Evolutionary conservation across 2,113 vertebrate genomes (phyloP).

Genomic region (Rhinolophus sinicus): DNA sequence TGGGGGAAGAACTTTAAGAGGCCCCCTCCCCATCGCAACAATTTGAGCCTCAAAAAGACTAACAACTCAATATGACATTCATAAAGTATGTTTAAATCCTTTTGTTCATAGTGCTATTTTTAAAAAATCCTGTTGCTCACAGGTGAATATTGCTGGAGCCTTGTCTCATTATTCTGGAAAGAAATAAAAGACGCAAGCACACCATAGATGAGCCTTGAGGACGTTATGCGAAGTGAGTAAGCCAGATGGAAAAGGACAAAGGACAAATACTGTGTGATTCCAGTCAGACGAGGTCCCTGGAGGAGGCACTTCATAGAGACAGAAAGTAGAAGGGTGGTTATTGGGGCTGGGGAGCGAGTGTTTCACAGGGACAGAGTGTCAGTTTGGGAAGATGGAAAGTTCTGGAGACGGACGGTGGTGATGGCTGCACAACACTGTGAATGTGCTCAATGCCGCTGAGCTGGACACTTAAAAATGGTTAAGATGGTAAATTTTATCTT

Average conservation of each 20-base stretch:
- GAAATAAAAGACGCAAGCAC: neutral
- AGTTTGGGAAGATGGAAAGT: neutral
- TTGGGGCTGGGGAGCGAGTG: no score
- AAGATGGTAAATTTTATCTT: neutral
- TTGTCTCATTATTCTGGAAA: neutral
- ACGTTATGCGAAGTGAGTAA: neutral
- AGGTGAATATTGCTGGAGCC: no score
- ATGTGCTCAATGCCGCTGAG: neutral
- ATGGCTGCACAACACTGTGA: neutral
- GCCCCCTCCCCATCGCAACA: no score
- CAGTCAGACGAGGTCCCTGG: neutral
- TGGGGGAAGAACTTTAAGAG: neutral
- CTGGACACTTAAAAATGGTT: no score
- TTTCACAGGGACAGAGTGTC: neutral
- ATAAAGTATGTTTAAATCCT: neutral
- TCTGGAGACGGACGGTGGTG: neutral
- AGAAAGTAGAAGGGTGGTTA: neutral
- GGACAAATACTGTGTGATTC: no score
- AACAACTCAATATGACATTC: neutral
- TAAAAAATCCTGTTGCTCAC: neutral
- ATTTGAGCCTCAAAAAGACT: neutral
- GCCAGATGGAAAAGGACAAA: neutral
- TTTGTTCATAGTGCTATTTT: neutral
- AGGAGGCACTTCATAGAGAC: neutral
- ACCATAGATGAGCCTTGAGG: neutral